Evolutionary conservation across 92 coral and sea anemone genomes (phyloP).

Genomic region (Paramuricea clavata): DNA sequence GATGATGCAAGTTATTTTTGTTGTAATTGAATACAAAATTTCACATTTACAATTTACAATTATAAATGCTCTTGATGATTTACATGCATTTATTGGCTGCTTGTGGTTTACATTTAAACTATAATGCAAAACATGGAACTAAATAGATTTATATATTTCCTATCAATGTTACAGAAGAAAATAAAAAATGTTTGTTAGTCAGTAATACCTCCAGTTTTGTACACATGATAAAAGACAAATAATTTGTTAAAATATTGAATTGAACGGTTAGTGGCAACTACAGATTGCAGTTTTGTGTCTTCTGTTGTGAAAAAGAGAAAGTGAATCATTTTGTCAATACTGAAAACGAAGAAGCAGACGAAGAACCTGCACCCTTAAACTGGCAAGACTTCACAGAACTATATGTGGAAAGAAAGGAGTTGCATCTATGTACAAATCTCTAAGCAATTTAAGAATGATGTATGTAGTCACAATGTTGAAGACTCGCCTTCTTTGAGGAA

Average conservation of each 20-base stretch:
- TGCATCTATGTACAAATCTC: too few species aligned
- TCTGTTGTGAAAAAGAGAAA: not conserved
- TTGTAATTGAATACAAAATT: too few species aligned
- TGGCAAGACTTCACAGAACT: not conserved
- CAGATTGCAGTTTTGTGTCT: not conserved
- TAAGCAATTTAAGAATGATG: too few species aligned
- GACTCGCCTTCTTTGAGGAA: too few species aligned
- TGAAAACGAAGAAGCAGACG: not conserved
- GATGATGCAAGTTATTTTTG: too few species aligned
- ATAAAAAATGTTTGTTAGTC: not conserved
- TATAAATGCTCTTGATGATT: not conserved
- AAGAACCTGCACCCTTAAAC: conserved; percentile 4
- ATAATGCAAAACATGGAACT: not conserved
- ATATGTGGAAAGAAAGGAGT: not conserved
- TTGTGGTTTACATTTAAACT: too few species aligned
- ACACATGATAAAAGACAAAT: not conserved
- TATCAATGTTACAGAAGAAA: conserved; percentile 6
- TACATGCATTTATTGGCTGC: not conserved
- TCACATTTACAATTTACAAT: too few species aligned
- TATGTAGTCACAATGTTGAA: too few species aligned
- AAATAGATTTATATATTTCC: not conserved
- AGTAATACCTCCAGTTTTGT: not conserved
- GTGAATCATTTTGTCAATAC: not conserved
- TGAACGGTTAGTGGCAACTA: conserved; percentile 14
- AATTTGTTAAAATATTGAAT: not conserved